Conservation (phyloP, 2,797 vertebrate species). For the Hemibagrus guttatus region DNA sequence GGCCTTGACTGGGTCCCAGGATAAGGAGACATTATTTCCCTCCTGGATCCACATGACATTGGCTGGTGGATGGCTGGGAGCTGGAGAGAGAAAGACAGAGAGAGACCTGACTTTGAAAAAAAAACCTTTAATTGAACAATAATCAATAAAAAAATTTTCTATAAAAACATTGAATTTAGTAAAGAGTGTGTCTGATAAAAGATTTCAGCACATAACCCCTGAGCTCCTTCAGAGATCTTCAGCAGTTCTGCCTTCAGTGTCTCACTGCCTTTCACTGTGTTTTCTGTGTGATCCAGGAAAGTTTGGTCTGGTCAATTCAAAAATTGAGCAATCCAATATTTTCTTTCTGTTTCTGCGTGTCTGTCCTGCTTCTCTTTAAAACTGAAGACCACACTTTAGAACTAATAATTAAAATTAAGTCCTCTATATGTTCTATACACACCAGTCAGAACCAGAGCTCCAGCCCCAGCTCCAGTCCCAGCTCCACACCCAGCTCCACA, state of each 20-base stretch:
- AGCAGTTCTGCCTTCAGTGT: not conserved
- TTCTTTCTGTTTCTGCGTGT: no score
- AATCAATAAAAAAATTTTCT: not conserved
- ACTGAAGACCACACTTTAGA: no score
- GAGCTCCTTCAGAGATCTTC: not conserved
- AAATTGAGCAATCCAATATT: no score
- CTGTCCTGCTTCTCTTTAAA: no score
- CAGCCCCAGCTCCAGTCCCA: no score
- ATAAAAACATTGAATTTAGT: not conserved
- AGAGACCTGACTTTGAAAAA: not conserved
- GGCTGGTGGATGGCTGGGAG: conserved; percentile 86
- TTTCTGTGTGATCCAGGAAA: not conserved
- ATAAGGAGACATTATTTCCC: conserved; percentile 90
- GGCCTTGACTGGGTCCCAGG: conserved; percentile 90
- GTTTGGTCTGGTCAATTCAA: not conserved
- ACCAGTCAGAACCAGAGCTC: no score
- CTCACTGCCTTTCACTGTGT: not conserved
- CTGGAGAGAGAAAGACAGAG: conserved; percentile 65
- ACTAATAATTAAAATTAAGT: no score
- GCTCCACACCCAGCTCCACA: no score
- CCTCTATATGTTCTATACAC: no score
- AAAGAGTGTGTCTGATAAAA: not conserved
- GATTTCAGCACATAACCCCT: not conserved
- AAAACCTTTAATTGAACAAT: not conserved
- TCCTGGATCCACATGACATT: conserved; percentile 94